phyloP scores from a whole-genome alignment of 64 coral and sea anemone genomes.

The Pocillopora verrucosa region DNA sequence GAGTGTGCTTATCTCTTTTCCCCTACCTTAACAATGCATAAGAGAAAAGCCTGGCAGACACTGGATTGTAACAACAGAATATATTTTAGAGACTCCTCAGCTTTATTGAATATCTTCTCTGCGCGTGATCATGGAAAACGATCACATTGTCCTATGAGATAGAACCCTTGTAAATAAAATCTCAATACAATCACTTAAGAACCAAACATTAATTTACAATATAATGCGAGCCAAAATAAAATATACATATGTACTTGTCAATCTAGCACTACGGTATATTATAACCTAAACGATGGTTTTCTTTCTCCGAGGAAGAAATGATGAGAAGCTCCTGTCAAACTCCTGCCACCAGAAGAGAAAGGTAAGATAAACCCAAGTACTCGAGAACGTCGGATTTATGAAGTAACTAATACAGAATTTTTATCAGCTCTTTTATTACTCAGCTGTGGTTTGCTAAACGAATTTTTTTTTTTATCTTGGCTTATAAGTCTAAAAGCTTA shows the following conservation, averaged over 20 bases:
- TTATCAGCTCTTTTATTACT: not conserved
- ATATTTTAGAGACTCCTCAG: not conserved
- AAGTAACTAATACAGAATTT: not conserved
- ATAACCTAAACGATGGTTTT: not conserved
- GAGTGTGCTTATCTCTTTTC: too few relatives aligned
- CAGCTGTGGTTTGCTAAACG: not conserved
- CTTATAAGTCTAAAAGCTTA: not conserved
- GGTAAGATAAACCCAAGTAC: not conserved
- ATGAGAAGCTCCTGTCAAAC: not conserved
- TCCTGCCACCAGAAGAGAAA: not conserved
- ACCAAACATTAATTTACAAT: constrained; percentile 40
- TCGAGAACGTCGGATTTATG: not conserved
- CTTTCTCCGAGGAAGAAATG: constrained; percentile 9
- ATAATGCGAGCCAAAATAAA: constrained; percentile 32
- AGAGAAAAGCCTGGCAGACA: not conserved
- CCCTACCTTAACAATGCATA: too few relatives aligned
- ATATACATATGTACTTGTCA: constrained; percentile 30
- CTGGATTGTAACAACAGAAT: not conserved
- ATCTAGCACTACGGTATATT: not conserved
- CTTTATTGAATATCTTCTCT: constrained; percentile 32
- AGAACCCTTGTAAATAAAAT: constrained; percentile 35
- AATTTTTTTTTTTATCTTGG: not conserved
- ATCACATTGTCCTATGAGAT: constrained; percentile 24
- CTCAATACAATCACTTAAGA: constrained; percentile 15
- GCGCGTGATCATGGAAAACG: constrained; percentile 28